Evolutionary conservation across 2,113 vertebrate genomes (phyloP).

Genomic region (Oplegnathus fasciatus): DNA sequence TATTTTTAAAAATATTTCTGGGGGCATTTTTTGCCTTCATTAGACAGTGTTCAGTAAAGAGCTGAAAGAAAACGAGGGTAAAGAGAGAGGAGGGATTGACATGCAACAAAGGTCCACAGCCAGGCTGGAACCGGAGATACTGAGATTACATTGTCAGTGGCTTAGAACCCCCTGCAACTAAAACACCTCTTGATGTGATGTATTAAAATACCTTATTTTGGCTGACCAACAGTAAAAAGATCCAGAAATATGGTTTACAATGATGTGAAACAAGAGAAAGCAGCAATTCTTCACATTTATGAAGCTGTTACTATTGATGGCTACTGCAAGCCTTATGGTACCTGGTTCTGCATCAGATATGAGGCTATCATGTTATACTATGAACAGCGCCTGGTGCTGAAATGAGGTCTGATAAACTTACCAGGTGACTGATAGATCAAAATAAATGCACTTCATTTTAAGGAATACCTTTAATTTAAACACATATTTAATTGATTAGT

Average conservation of each 20-base stretch:
- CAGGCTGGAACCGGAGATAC: no score
- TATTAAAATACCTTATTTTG: not conserved
- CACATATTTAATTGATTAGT: not conserved
- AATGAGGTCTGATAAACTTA: not conserved
- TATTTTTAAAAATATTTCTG: no score
- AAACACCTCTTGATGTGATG: not conserved
- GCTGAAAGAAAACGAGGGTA: not conserved
- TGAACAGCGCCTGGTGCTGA: not conserved
- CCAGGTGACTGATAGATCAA: not conserved
- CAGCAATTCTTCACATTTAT: not conserved
- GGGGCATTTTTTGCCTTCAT: not conserved
- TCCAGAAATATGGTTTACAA: not conserved
- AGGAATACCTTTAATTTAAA: not conserved
- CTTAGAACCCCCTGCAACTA: no score
- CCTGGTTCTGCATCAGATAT: not conserved
- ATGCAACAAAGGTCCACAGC: no score
- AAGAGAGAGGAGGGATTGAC: accelerated
- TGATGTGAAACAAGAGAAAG: not conserved
- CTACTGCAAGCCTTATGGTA: not conserved
- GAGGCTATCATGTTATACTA: no score
- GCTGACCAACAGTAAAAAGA: not conserved
- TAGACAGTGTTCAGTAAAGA: not conserved
- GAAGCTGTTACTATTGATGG: not conserved
- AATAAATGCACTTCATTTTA: not conserved
- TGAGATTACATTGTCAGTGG: no score